Evolutionary conservation across 2,888 invertebrate genomes (phyloP).

Genomic region (Cerastoderma edule): DNA sequence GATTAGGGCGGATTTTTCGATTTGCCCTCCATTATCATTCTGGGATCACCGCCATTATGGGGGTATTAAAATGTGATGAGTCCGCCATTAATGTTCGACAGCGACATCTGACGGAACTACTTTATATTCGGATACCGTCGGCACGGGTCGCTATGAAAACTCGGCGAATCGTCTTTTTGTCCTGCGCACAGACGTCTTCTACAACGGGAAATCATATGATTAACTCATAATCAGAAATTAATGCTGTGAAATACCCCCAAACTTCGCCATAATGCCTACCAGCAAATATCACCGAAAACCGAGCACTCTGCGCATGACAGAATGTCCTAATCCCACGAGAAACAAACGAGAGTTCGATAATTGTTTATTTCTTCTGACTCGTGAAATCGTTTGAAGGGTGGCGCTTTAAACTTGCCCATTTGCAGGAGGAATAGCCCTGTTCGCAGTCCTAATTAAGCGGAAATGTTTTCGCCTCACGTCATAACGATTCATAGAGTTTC

Average conservation of each 20-base stretch:
- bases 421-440: slow-evolving; percentile 37
- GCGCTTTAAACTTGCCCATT: slow-evolving; percentile 39
- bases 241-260: slow-evolving; percentile 47
- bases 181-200: slow-evolving; percentile 10
- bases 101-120: slow-evolving; percentile 32
- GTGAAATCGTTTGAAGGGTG: slow-evolving; percentile 37
- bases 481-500: slow-evolving; percentile 30
- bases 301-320: slow-evolving; percentile 27
- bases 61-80: slow-evolving; percentile 38
- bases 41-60: slow-evolving; percentile 25
- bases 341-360: slow-evolving; percentile 22
- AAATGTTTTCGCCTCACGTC: slow-evolving; percentile 40
- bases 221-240: slow-evolving; percentile 54
- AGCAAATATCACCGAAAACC: slow-evolving; percentile 20
- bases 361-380: slow-evolving; percentile 37
- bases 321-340: slow-evolving; percentile 45
- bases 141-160: slow-evolving; percentile 10
- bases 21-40: slow-evolving; percentile 25
- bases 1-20: slow-evolving; percentile 28
- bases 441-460: slow-evolving; percentile 46
- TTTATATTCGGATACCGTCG: slow-evolving; percentile 16
- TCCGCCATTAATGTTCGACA: slow-evolving; percentile 31
- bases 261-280: slow-evolving; percentile 37
- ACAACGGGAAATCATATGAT: slow-evolving; percentile 37
- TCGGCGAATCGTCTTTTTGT: slow-evolving; percentile 21